Percentiles rank a stretch among this genome's conserved stretches.
Evolutionary conservation across 2,113 vertebrate genomes (phyloP).

Genomic region (Misgurnus anguillicaudatus): DNA sequence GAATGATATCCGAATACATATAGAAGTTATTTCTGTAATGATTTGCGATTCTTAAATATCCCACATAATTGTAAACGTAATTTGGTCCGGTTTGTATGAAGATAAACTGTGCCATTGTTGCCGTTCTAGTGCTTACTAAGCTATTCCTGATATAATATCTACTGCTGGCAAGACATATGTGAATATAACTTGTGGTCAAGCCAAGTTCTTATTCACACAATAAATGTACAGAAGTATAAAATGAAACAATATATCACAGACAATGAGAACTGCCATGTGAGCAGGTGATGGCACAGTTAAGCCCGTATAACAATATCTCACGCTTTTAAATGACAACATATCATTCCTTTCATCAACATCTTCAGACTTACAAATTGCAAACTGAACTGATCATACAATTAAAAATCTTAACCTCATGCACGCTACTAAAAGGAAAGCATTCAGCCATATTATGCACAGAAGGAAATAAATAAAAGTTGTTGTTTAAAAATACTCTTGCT

Average conservation of each 20-base stretch:
- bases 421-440: constrained; percentile 15
- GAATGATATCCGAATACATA: constrained; percentile 21
- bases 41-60: background rate
- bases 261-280: constrained; percentile 26
- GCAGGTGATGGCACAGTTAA: constrained; percentile 28
- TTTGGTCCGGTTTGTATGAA: constrained; percentile 12
- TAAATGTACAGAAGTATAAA: background rate
- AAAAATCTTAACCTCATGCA: constrained; percentile 17
- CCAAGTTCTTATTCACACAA: constrained; percentile 14
- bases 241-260: constrained; percentile 6
- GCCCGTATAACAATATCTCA: constrained; percentile 13
- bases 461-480: background rate
- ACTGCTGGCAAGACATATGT: constrained; percentile 37
- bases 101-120: constrained; percentile 28
- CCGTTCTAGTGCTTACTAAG: background rate
- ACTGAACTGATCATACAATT: background rate
- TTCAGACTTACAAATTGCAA: background rate
- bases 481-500: constrained; percentile 20
- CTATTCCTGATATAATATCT: constrained; percentile 7
- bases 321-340: background rate
- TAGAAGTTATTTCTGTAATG: too few species aligned
- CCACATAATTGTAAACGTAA: background rate
- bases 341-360: background rate
- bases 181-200: constrained; percentile 20
- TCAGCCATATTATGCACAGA: background rate